Base-by-base conservation (phyloP, 2,113 vertebrate genomes). In the Acrocephalus arundinaceus region DNA sequence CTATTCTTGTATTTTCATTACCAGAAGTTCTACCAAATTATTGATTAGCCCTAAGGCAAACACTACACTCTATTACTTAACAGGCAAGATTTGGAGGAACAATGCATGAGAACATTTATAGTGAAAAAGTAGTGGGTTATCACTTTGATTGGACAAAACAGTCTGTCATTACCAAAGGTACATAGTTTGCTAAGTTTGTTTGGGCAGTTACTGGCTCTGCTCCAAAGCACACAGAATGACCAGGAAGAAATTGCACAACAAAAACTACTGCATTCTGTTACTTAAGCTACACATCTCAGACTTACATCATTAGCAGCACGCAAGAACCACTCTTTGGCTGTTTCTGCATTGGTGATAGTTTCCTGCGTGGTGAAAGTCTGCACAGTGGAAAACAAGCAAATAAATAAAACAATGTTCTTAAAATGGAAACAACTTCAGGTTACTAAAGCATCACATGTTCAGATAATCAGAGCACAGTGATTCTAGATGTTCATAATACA, bases 301-400 rank as follows among this genome's bases (percentile, higher is more conserved):
- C 99, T 99, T 97, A 99, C 99, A n/a, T 99, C 98, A 2, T 98
- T 98, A 54, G 99, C 99, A 3, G 98, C 88, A 68, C 62, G 61
- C 10, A 99, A 97, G 97, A 99, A 98, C 99, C 99, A 99, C 45
- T 99, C 99, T 81, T 98, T 99, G 18, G 99, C 99, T 0, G 99
- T 99, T 96, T 99, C 99, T 2, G 99, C 99, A 3, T 99, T 99
- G 11, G 99, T 99, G 97, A 99, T 99, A n/a, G 99, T 99, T 97
- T 99, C 99, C 93, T 99, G 99, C 8, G 99, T 99, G 92, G 99
- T 99, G 81, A 99, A 99, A 10, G 99, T 99, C 99, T 99, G 95
- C 23, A 78, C 76, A 65, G 14, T 0, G 62, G 27, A 96, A 73
- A 75, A 79, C 2, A 66, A 67, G 19, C 4, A 68, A 86, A 2